Base-by-base conservation (phyloP, 2,113 vertebrate species). In the Callospermophilus lateralis region DNA sequence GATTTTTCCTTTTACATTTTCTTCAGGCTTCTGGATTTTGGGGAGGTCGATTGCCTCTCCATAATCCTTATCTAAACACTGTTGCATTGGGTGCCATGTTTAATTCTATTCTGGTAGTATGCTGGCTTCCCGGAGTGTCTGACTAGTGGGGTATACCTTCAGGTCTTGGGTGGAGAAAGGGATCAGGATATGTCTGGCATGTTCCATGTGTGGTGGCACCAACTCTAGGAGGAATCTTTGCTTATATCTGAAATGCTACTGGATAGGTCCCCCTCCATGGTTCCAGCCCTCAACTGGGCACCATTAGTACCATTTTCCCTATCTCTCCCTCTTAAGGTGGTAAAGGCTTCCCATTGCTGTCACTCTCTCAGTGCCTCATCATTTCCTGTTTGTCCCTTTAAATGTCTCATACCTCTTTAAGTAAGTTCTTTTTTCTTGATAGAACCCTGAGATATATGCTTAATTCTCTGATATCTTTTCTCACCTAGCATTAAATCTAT, bases 161-260 rank as follows among this genome's bases (percentile, higher is more conserved):
- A 79, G 13, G 4, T 65, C 16, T 84, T 3, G 0, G 0, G 6
- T 6, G 42, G 26, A 48, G 45, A 28, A 68, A 11, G 34, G 19
- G 1, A 8, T 22, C 10, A 7, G 37, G 26, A 32, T 20, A 28
- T 26, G 17, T 39, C 28, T 74, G 37, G 34, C 13, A 19, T 17
- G 3, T 61, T 39, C 11, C 13, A 6, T 1, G 0, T 3, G 0
- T 8, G 1, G 39, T 84, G 58, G 48, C 6, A 6, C 51, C 39
- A 22, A 15, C 34, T 73, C 42, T 9, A 24, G 19, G 16, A 22
- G 42, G 65, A 30, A 3, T 32, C 11, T 15, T 8, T n/a, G 1
- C 28, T 39, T 0, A 0, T 26, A 16, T 51, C 68, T 48, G 39
- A 9, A 48, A 67, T 45, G n/a, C 37, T 58, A 26, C 2, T 0